Evolutionary conservation across 2,888 invertebrate species (phyloP).

Genomic region (Resseliella maxima): DNA sequence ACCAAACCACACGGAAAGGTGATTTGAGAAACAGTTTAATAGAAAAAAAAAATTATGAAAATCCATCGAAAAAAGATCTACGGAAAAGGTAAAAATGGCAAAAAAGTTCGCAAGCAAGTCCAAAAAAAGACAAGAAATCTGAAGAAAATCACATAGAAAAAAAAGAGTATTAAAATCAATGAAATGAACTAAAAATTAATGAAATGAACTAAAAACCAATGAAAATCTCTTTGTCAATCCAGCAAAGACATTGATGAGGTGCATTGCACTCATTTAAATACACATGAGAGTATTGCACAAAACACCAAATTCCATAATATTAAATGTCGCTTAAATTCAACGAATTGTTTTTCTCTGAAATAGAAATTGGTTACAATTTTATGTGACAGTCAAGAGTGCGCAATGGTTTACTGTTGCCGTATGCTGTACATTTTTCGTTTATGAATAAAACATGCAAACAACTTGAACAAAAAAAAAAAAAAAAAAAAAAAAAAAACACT

Average conservation of each 20-base stretch:
- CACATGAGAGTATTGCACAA: neutral
- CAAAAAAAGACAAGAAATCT: no score
- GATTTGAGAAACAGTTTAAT: no score
- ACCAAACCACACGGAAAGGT: no score
- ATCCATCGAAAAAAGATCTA: no score
- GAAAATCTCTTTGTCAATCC: neutral
- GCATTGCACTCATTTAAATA: conserved; percentile 13
- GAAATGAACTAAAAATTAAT: neutral
- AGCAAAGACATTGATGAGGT: neutral
- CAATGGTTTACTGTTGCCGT: neutral
- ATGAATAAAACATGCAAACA: conserved; percentile 32
- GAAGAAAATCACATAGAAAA: no score
- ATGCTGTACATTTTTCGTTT: no score
- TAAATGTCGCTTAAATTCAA: conserved; percentile 21
- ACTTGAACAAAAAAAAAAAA: neutral
- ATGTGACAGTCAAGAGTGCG: neutral
- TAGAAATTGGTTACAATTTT: conserved; percentile 20
- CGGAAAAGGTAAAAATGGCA: no score
- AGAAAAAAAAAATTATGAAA: no score
- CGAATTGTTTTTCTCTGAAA: neutral
- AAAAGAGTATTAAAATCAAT: no score
- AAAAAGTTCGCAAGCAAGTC: no score
- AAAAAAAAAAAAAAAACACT: no score
- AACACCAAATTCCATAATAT: neutral
- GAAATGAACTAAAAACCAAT: neutral